Conservation (phyloP, 2,797 vertebrate species). For the Parambassis ranga region DNA sequence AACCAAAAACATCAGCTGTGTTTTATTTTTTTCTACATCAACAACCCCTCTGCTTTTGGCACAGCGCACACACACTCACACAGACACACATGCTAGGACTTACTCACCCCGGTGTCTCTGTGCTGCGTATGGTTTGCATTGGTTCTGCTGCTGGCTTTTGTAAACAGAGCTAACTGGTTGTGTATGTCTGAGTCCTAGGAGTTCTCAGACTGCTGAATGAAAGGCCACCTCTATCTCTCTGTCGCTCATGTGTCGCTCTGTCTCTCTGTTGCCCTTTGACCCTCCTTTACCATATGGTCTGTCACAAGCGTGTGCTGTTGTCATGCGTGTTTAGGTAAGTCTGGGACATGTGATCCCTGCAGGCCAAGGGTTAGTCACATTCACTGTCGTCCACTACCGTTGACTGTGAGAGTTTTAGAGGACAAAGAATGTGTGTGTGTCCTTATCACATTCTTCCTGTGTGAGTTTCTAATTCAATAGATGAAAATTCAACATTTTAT, state of each 20-base stretch:
- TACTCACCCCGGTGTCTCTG: constrained; percentile 38
- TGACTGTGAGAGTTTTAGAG: constrained; percentile 27
- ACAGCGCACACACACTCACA: constrained; percentile 24
- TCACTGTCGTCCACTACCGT: constrained; percentile 31
- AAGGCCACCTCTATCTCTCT: constrained; percentile 42
- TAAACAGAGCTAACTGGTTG: constrained; percentile 71
- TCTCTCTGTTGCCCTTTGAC: constrained; percentile 53
- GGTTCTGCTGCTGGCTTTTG: constrained; percentile 75
- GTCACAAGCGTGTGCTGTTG: constrained; percentile 50
- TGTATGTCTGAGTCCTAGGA: constrained; percentile 59
- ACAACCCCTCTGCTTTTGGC: constrained; percentile 46
- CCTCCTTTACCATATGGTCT: constrained; percentile 41
- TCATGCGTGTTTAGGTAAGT: constrained; percentile 65
- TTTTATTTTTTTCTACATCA: constrained; percentile 61
- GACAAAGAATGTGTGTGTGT: constrained; percentile 29
- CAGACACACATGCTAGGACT: constrained; percentile 37
- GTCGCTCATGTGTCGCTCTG: constrained; percentile 8
- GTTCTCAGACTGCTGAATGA: constrained; percentile 60
- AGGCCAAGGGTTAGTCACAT: constrained; percentile 54
- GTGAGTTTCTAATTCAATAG: too few relatives aligned
- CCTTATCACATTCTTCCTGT: not conserved
- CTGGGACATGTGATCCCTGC: constrained; percentile 52
- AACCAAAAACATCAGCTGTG: constrained; percentile 44
- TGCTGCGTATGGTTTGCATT: constrained; percentile 69
- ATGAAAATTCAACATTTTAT: too few relatives aligned